A percentile compares a stretch with the other conserved stretches of the same genome.
These are phyloP conservation scores for Ferdinandea cuprea DNA, from an alignment of 2,888 invertebrate genomes.

Conservation along the genomic window DNA sequence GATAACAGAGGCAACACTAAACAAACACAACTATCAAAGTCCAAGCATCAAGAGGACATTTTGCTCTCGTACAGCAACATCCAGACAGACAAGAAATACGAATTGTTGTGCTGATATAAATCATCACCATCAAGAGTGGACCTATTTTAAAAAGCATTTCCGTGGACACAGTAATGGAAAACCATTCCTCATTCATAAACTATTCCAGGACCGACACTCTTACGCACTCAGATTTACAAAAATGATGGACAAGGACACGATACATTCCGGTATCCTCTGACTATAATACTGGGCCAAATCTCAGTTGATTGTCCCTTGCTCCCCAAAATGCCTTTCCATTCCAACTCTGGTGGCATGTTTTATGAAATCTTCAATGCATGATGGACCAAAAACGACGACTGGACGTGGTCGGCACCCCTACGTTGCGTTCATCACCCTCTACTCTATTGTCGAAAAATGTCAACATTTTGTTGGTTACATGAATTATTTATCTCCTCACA, in stretches of 20 bases:
- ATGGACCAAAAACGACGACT: constrained; percentile 9
- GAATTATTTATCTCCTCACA: constrained; percentile 40
- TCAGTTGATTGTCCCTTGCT: constrained; percentile 11
- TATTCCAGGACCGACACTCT: constrained; percentile 3
- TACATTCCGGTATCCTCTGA: constrained; percentile 3
- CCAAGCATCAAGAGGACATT: not conserved
- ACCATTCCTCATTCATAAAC: constrained; percentile 43
- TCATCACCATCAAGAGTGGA: constrained; percentile 27
- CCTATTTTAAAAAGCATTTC: constrained; percentile 23
- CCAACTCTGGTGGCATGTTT: not conserved
- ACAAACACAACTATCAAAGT: not conserved
- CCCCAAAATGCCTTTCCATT: not conserved
- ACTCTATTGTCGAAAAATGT: constrained; percentile 23
- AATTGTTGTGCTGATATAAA: constrained; percentile 19
- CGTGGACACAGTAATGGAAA: constrained; percentile 32
- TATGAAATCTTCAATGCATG: constrained; percentile 37
- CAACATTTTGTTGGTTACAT: constrained; percentile 39
- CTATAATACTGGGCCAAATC: constrained; percentile 11
- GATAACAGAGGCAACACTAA: too few relatives aligned
- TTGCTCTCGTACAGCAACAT: not conserved
- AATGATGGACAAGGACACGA: constrained; percentile 40
- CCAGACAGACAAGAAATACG: not conserved
- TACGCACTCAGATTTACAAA: constrained; percentile 35
- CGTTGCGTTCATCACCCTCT: not conserved
- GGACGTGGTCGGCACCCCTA: constrained; percentile 1